A percentile compares a stretch with the other conserved stretches of the same genome.
Conservation (phyloP, 2,113 vertebrate genomes). For the Tricholaema leucomelas region DNA sequence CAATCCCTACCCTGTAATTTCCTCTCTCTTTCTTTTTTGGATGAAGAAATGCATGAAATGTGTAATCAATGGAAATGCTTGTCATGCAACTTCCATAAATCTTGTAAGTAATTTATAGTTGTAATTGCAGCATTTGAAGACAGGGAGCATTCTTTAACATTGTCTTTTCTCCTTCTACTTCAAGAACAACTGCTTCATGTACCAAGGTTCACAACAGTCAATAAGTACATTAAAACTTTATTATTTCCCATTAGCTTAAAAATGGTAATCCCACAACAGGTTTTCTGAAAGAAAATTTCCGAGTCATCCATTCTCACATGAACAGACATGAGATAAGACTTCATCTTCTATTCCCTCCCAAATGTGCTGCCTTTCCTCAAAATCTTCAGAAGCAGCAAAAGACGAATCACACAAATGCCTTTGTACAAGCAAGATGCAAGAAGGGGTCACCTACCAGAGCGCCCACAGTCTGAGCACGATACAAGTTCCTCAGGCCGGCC, state of each 20-base stretch:
- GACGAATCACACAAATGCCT: not conserved
- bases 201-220: not conserved
- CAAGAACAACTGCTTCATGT: constrained; percentile 8
- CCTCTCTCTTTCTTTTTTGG: constrained; percentile 42
- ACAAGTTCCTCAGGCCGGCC: constrained; percentile 93
- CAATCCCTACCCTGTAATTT: constrained; percentile 40
- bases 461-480: constrained; percentile 89
- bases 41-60: constrained; percentile 68
- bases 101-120: constrained; percentile 49
- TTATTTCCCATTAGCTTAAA: constrained; percentile 27
- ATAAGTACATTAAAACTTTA: constrained; percentile 19
- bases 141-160: constrained; percentile 25
- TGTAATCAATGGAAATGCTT: constrained; percentile 54
- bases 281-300: not conserved
- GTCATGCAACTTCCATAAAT: constrained; percentile 54
- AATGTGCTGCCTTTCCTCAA: not conserved
- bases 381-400: not conserved
- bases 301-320: constrained; percentile 14
- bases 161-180: constrained; percentile 2
- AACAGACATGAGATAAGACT: constrained; percentile 11
- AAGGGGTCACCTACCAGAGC: constrained; percentile 86
- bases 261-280: not conserved
- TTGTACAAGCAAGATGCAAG: constrained; percentile 45
- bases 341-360: not conserved
- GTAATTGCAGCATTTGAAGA: constrained; percentile 50